Evolutionary conservation across 2,888 invertebrate species (phyloP), one percentile per base, ranked within the genome.

Genomic region (Noctua comes): DNA sequence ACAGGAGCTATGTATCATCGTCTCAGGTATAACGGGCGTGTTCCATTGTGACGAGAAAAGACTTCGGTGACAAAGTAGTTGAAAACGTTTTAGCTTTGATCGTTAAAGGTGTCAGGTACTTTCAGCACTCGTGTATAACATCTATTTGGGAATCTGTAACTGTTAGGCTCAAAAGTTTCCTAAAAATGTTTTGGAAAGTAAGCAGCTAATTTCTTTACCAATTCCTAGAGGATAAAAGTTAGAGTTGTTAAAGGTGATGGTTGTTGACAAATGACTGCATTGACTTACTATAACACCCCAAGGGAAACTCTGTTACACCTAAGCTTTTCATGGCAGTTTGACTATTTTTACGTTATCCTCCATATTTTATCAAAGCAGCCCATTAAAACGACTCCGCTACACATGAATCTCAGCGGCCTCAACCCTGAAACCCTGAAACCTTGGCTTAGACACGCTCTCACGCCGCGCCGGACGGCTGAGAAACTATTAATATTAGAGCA

Each of bases 401-500:
- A 46, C 65, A 65, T 76, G 82, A 81, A 82, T 82, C 64, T 71
- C 16, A 36, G 80, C 40, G 80, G 54, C 57, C 11, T 64, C 36
- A 64, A 64, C 31, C 64, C 36, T n/a, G n/a, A n/a, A n/a, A n/a
- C n/a, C n/a, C n/a, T n/a, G n/a, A n/a, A 24, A 73, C 40, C 73
- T 73, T 71, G 68, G 59, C 70, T 46, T 11, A 65, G 57, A 27
- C n/a, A 46, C 62, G 65, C 54, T 21, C 16, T 54, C 72, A 62
- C 4, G 16, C 57, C 54, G 40, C 4, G 16, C 57, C 54, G 40
- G 59, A 27, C 66, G 77, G n/a, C 8, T 59, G 65, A 40, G 40
- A 65, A 48, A 46, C 71, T 66, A 77, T 84, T 36, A 77, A 84
- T 86, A 82, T 86, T 84, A 62, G 13, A 86, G 68, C 24, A 69